These are phyloP conservation scores for Nomada flava DNA, from an alignment of 2,888 invertebrate genomes.

Conservation along the genomic window DNA sequence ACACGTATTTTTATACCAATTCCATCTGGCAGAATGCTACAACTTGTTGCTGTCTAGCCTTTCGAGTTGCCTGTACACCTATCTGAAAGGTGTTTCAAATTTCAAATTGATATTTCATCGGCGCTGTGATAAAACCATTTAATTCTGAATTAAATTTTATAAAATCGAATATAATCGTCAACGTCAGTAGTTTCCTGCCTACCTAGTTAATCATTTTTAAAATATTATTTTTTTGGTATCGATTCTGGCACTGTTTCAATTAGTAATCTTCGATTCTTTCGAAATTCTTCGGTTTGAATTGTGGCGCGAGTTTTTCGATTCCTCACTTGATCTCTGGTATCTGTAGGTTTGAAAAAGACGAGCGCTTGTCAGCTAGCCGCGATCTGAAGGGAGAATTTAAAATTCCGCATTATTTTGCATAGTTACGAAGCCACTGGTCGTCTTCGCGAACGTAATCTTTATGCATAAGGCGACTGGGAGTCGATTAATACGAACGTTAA, in stretches of 20 bases:
- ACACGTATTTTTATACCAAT: slow-evolving; percentile 20
- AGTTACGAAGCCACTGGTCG: slow-evolving; percentile 53
- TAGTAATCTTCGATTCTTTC: background rate
- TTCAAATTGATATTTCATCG: background rate
- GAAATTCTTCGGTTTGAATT: slow-evolving; percentile 9
- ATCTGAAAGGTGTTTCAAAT: background rate
- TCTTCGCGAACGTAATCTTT: slow-evolving; percentile 62
- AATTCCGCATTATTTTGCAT: slow-evolving; percentile 72
- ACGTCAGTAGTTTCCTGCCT: no score
- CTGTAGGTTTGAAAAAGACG: slow-evolving; percentile 47
- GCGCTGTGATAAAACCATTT: background rate
- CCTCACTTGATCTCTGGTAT: slow-evolving; percentile 12
- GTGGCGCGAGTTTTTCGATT: slow-evolving; percentile 11
- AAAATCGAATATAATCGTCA: no score
- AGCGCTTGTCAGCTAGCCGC: slow-evolving; percentile 9
- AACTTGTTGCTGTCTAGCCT: slow-evolving; percentile 44
- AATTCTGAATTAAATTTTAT: no score
- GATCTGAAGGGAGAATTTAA: slow-evolving; percentile 59
- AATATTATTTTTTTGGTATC: no score
- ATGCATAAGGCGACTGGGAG: slow-evolving; percentile 63
- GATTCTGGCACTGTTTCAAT: no score
- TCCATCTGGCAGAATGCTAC: slow-evolving; percentile 6
- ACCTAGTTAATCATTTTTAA: no score
- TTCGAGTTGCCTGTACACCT: background rate
- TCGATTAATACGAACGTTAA: slow-evolving; percentile 60